Conservation (phyloP, 2,888 invertebrate species). For the Oeneis ivallda region DNA sequence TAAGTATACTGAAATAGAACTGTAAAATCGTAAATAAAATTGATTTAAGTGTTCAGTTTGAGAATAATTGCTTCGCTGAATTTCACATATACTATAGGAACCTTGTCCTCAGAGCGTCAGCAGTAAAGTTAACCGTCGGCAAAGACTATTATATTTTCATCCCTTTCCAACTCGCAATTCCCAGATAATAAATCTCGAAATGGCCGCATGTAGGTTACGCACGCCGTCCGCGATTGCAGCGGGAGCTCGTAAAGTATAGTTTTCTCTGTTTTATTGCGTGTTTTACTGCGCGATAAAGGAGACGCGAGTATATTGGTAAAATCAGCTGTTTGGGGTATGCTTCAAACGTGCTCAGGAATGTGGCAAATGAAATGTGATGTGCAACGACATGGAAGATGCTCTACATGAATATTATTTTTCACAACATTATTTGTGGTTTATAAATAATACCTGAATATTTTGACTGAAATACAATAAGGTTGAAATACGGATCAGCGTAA, state of each 20-base stretch:
- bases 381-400: constrained; percentile 58
- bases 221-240: constrained; percentile 76
- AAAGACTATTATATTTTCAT: constrained; percentile 77
- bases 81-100: constrained; percentile 59
- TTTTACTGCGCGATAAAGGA: constrained; percentile 77
- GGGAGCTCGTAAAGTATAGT: constrained; percentile 80
- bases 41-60: neutral
- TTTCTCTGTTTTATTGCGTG: constrained; percentile 81
- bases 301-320: constrained; percentile 75
- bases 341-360: constrained; percentile 81
- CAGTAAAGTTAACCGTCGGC: constrained; percentile 70
- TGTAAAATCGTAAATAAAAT: neutral
- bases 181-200: constrained; percentile 83
- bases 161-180: constrained; percentile 81
- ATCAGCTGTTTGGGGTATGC: constrained; percentile 82
- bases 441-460: neutral
- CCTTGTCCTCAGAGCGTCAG: constrained; percentile 68
- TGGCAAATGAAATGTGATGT: constrained; percentile 76
- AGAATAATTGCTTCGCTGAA: constrained; percentile 41
- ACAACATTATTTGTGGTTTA: neutral
- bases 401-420: constrained; percentile 52
- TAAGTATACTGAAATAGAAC: neutral
- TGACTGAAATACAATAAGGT: neutral
- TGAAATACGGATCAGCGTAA: no score
- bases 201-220: constrained; percentile 83